Conservation (phyloP, 1,140 invertebrate genomes). For the Macrobrachium nipponense region DNA sequence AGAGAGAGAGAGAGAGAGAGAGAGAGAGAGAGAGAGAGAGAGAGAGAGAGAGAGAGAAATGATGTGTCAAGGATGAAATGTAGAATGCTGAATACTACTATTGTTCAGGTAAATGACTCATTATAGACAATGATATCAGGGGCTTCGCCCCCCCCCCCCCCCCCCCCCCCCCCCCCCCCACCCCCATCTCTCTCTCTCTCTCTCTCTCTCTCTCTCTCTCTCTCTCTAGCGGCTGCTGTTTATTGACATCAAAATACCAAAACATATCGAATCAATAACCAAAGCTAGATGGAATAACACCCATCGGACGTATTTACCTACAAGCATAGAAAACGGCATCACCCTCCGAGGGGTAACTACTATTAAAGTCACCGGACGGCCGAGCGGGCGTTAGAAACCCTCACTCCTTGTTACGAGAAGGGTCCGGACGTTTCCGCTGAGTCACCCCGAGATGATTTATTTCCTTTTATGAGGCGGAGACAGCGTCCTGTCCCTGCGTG, state of each 20-base stretch:
- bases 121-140: background rate
- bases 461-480: conserved; percentile 17
- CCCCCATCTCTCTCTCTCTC: too few relatives aligned
- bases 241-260: background rate
- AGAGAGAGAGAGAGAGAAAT: too few relatives aligned
- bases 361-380: too few relatives aligned
- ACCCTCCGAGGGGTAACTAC: too few relatives aligned
- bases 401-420: too few relatives aligned
- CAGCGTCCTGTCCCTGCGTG: conserved; percentile 1
- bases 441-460: conserved; percentile 1
- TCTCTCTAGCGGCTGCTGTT: background rate
- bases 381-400: too few relatives aligned
- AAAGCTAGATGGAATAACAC: background rate
- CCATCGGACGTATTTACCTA: too few relatives aligned
- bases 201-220: too few relatives aligned
- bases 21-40: too few relatives aligned
- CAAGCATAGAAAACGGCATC: too few relatives aligned
- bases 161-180: too few relatives aligned
- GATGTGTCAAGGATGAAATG: background rate
- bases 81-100: background rate
- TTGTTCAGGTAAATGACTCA: conserved; percentile 10
- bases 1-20: too few relatives aligned
- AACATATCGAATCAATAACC: background rate
- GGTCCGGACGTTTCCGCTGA: background rate
- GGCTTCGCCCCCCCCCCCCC: background rate